Percentiles rank a stretch among this genome's conserved stretches.
phyloP scores from a whole-genome alignment of 2,113 vertebrate species.

The Glareola pratincola region DNA sequence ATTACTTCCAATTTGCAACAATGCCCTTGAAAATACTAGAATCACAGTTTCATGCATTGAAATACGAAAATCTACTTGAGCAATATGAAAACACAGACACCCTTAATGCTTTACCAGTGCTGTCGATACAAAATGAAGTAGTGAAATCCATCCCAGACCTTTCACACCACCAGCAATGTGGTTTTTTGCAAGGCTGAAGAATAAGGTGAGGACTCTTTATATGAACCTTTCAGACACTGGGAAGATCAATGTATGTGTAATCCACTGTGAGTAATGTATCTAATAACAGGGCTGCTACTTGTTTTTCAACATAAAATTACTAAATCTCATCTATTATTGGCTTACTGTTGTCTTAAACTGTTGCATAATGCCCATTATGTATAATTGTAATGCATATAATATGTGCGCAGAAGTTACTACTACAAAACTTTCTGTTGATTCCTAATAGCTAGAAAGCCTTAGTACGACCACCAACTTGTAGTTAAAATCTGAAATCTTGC shows the following conservation, averaged over 20 bases:
- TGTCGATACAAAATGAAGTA: neutral
- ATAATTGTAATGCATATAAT: neutral
- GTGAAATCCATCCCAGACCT: neutral
- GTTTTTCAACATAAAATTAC: neutral
- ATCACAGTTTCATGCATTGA: neutral
- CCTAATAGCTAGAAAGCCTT: neutral
- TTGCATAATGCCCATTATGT: neutral
- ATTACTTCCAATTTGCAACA: neutral
- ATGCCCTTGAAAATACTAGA: neutral
- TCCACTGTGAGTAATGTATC: neutral
- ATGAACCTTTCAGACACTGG: neutral
- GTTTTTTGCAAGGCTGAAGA: neutral
- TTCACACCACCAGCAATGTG: too few relatives aligned
- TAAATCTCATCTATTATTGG: accelerated
- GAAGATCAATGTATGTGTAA: neutral
- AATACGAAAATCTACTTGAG: neutral
- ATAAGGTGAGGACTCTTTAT: neutral
- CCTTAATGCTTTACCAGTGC: neutral
- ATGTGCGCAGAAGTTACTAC: neutral
- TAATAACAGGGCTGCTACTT: neutral
- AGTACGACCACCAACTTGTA: neutral
- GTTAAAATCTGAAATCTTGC: neutral
- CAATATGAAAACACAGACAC: neutral
- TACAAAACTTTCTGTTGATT: neutral
- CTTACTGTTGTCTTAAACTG: neutral